Base-by-base conservation (phyloP, 2,797 vertebrate genomes). In the Botia kubotai region DNA sequence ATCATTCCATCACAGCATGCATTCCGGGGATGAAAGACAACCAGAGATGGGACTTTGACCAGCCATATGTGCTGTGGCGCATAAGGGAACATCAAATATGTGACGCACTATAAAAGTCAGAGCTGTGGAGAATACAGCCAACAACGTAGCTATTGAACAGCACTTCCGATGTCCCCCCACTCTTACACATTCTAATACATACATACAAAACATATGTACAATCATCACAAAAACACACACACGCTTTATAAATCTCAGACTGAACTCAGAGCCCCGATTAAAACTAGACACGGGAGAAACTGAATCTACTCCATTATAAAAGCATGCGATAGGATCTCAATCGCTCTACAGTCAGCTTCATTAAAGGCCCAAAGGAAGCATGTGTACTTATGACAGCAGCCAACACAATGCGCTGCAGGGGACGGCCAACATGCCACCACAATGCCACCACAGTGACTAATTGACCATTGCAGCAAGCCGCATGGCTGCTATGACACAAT, bases 301-400 rank as follows among this genome's bases (percentile, higher is more conserved):
- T 77, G 74, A 77, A 79, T 67, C 53, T 21, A 48, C 68, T 81
- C 46, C 73, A 65, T 79, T 79, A 33, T 79, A 53, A 82, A 81
- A 6, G 58, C 77, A 84, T 82, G 65, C 72, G 81, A 66, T 73
- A 73, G 62, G 16, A 83, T 76, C 82, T 46, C 63, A 19, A 17
- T 73, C 65, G 26, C 79, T 75, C 10, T 39, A 58, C 50, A 60
- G 48, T 39, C n/a, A 12, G 68, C 48, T 69, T 81, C 72, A 80
- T 83, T 86, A 75, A 72, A 82, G 66, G 60, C 11, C 65, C 68
- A 29, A 81, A 79, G 58, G n/a, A 85, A 78, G 62, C 50, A 63
- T 66, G 73, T 80, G 63, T 70, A 72, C 75, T 72, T 80, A 82
- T 82, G 74, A 79, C 33, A 69, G 46, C 75, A 58, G 33, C 58